phyloP scores from a whole-genome alignment of 2,888 invertebrate species.

The Synergus laeviventris region DNA sequence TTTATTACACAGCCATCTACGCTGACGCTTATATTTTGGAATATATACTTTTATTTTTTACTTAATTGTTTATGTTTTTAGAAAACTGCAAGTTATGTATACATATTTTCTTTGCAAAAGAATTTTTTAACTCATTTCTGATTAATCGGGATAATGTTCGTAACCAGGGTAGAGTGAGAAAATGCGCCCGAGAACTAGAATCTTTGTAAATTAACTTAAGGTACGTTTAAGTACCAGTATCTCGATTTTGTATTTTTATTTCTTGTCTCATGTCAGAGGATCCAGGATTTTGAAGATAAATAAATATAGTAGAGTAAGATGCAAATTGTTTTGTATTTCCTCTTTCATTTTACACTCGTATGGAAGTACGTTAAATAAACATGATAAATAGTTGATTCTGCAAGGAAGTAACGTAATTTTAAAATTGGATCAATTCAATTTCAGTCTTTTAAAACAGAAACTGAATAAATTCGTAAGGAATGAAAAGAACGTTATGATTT shows the following conservation, averaged over 20 bases:
- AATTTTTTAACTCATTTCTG: neutral
- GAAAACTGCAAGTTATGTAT: neutral
- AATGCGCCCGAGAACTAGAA: conserved; percentile 27
- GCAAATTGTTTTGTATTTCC: conserved; percentile 33
- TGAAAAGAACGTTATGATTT: neutral
- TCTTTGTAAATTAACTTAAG: conserved; percentile 31
- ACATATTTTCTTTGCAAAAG: neutral
- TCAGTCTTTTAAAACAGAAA: neutral
- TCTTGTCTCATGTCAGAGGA: conserved; percentile 17
- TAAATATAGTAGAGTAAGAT: conserved; percentile 39
- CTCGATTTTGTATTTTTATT: conserved; percentile 44
- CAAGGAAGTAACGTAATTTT: neutral
- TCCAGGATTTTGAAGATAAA: conserved; percentile 24
- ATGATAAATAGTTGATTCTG: neutral
- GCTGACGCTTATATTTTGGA: neutral
- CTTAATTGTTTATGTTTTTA: neutral
- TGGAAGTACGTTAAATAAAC: neutral
- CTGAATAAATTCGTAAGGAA: neutral
- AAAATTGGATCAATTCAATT: neutral
- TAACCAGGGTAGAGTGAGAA: conserved; percentile 4
- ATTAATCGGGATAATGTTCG: neutral
- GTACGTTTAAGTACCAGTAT: conserved; percentile 13
- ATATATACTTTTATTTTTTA: neutral
- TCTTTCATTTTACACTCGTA: conserved; percentile 4
- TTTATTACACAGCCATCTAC: neutral